phyloP scores from a whole-genome alignment of 2,797 vertebrate genomes.

The Centropyge bicolor region DNA sequence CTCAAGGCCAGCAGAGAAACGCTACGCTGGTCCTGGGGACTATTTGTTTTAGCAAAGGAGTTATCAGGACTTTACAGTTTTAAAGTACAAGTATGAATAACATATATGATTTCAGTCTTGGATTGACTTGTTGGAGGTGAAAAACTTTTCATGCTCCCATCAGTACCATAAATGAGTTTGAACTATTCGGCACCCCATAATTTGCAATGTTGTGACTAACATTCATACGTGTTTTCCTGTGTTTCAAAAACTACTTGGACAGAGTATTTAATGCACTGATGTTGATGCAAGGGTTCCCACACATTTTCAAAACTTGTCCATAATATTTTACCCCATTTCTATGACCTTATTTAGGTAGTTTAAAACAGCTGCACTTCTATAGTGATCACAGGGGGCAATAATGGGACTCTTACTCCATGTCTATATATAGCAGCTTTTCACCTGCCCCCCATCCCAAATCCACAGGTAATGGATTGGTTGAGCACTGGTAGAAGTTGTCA shows the following conservation, averaged over 20 bases:
- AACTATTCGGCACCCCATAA: background rate
- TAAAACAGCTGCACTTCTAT: too few relatives aligned
- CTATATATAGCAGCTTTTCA: too few relatives aligned
- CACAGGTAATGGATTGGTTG: too few relatives aligned
- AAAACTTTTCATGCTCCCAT: background rate
- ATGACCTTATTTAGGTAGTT: too few relatives aligned
- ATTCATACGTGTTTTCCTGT: background rate
- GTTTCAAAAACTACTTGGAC: background rate
- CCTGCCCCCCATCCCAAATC: too few relatives aligned
- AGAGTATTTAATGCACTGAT: background rate
- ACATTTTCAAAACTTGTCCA: too few relatives aligned
- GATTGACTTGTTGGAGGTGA: background rate
- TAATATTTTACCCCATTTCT: too few relatives aligned
- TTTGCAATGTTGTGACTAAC: background rate
- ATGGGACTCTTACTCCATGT: too few relatives aligned
- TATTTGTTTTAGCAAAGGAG: background rate
- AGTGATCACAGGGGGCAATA: too few relatives aligned
- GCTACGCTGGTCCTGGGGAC: background rate
- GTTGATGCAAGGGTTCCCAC: background rate
- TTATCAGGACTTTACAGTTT: background rate
- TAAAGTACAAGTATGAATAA: background rate
- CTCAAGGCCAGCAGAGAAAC: slow-evolving; percentile 41
- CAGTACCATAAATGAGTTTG: background rate
- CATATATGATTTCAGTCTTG: background rate
- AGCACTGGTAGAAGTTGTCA: too few relatives aligned